Evolutionary conservation across 2,797 vertebrate genomes (phyloP).

Genomic region (Gallinago stenura): DNA sequence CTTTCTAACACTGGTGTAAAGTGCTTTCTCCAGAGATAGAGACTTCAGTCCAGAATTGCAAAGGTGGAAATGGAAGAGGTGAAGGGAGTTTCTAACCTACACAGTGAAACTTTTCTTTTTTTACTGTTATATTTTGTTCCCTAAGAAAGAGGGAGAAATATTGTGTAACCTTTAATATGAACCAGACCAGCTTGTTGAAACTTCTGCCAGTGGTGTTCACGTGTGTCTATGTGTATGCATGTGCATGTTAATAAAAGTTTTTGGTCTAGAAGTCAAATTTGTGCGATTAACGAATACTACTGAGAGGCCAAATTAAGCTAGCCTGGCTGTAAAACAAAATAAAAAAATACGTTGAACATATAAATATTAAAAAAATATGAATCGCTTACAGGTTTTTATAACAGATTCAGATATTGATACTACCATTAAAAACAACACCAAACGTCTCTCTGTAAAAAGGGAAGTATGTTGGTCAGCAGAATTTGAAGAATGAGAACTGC

Average conservation of each 20-base stretch:
- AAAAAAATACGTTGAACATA: too few species aligned
- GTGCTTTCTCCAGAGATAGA: neutral
- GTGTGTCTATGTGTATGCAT: fast-evolving
- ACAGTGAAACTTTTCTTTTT: neutral
- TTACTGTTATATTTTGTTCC: neutral
- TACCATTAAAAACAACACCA: neutral
- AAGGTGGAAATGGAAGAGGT: neutral
- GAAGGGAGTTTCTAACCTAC: neutral
- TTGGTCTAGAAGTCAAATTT: neutral
- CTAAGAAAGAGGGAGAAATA: neutral
- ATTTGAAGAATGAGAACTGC: neutral
- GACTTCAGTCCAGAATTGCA: neutral
- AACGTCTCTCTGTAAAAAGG: neutral
- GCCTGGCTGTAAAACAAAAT: neutral
- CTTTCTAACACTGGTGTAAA: neutral
- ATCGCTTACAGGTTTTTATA: neutral
- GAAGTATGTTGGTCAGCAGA: neutral
- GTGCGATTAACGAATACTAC: neutral
- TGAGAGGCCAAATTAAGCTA: neutral
- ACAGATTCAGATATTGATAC: neutral
- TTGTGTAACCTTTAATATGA: neutral
- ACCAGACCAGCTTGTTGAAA: neutral
- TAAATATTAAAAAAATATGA: neutral
- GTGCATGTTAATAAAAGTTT: neutral
- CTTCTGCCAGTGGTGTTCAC: neutral